Percentiles rank a stretch among this genome's conserved stretches.
phyloP scores from a whole-genome alignment of 2,113 vertebrate genomes.

The Euleptes europaea region DNA sequence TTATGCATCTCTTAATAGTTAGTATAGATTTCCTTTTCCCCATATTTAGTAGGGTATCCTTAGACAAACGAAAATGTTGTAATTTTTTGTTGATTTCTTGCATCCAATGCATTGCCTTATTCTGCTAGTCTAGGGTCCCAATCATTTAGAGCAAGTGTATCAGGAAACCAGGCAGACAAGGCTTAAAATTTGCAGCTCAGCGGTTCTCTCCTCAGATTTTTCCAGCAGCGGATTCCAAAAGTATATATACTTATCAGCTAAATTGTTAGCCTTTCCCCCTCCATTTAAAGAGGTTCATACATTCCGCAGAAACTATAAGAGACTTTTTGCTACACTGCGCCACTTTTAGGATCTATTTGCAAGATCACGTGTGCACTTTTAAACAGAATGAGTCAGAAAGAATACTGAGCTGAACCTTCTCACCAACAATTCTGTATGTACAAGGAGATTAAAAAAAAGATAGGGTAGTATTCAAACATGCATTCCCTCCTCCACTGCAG shows the following conservation, averaged over 20 bases:
- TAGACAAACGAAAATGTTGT: too few relatives aligned
- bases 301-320: background rate
- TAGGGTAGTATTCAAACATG: background rate
- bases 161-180: constrained; percentile 64
- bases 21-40: too few relatives aligned
- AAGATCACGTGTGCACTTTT: background rate
- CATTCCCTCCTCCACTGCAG: background rate
- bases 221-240: constrained; percentile 37
- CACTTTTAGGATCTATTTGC: background rate
- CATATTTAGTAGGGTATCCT: too few relatives aligned
- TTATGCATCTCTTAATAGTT: too few relatives aligned
- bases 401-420: background rate
- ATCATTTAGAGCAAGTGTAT: constrained; percentile 50
- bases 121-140: constrained; percentile 37
- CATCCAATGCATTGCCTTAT: background rate
- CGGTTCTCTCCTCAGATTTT: constrained; percentile 37
- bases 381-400: background rate
- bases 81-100: too few relatives aligned
- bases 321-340: background rate
- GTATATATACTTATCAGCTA: background rate
- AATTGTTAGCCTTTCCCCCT: background rate
- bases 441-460: background rate
- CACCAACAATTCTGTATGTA: background rate
- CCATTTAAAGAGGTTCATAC: background rate
- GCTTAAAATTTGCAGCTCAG: constrained; percentile 43